These are phyloP conservation scores for Calliopsis andreniformis DNA, from an alignment of 1,140 invertebrate species.

Conservation along the genomic window DNA sequence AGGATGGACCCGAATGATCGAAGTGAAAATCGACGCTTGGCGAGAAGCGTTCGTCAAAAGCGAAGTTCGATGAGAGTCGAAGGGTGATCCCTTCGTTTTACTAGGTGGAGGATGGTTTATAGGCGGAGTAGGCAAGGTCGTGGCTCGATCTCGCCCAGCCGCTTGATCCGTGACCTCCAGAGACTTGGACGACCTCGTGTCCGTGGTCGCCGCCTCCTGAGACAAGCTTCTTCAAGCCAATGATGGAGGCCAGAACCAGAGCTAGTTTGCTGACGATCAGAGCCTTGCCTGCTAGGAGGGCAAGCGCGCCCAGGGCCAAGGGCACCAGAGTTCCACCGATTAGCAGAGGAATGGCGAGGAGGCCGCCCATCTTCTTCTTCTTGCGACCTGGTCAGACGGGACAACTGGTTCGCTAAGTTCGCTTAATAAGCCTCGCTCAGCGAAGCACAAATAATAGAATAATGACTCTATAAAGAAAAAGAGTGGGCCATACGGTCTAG, in stretches of 20 bases:
- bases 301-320: constrained; percentile 89
- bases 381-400: constrained; percentile 83
- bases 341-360: constrained; percentile 88
- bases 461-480: not conserved
- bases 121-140: constrained; percentile 78
- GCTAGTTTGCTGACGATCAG: constrained; percentile 92
- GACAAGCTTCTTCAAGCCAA: constrained; percentile 91
- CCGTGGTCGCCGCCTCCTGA: constrained; percentile 84
- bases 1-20: not conserved
- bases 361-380: constrained; percentile 86
- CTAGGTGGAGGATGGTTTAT: constrained; percentile 75
- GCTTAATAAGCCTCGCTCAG: not conserved
- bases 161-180: constrained; percentile 83
- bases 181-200: constrained; percentile 87
- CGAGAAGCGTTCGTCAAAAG: constrained; percentile 27
- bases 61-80: constrained; percentile 36
- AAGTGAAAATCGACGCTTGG: constrained; percentile 26
- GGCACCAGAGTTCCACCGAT: constrained; percentile 90
- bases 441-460: not conserved
- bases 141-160: constrained; percentile 80
- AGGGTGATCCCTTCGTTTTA: constrained; percentile 42
- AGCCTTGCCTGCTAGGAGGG: constrained; percentile 91
- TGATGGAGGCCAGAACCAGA: constrained; percentile 89
- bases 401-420: not conserved
- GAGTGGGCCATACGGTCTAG: constrained; percentile 37